These are phyloP conservation scores for Sturnira hondurensis DNA, from an alignment of 2,113 vertebrate species.

Conservation along the genomic window DNA sequence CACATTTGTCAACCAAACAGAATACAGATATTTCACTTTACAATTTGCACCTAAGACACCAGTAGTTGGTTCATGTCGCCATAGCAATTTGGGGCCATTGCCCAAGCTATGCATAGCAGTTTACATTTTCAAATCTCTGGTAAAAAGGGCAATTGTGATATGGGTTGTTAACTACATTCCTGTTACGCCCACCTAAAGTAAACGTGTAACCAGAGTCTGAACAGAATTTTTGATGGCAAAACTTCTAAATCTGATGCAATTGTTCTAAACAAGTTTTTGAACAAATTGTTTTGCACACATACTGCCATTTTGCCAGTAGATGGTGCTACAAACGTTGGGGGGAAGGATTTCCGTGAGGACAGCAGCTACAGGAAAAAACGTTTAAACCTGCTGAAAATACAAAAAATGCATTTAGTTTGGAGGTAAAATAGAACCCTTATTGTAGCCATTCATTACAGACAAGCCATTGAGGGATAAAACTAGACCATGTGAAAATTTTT, in stretches of 20 bases:
- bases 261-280: conserved; percentile 61
- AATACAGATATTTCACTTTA: conserved; percentile 84
- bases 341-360: conserved; percentile 69
- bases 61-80: conserved; percentile 76
- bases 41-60: conserved; percentile 80
- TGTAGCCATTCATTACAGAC: conserved; percentile 79
- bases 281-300: conserved; percentile 60
- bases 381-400: conserved; percentile 77
- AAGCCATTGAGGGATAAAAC: conserved; percentile 78
- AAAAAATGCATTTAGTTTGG: conserved; percentile 72
- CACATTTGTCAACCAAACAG: conserved; percentile 84
- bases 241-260: conserved; percentile 62
- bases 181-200: conserved; percentile 66
- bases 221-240: conserved; percentile 65
- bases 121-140: conserved; percentile 64
- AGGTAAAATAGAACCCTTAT: conserved; percentile 71
- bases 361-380: conserved; percentile 49
- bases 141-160: conserved; percentile 64
- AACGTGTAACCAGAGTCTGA: conserved; percentile 62
- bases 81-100: conserved; percentile 65
- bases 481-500: conserved; percentile 78
- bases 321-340: conserved; percentile 76
- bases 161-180: conserved; percentile 47
- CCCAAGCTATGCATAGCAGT: conserved; percentile 70
- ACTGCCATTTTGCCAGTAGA: conserved; percentile 79